Conservation (phyloP, 2,797 vertebrate species). For the Gallirallus australis region DNA sequence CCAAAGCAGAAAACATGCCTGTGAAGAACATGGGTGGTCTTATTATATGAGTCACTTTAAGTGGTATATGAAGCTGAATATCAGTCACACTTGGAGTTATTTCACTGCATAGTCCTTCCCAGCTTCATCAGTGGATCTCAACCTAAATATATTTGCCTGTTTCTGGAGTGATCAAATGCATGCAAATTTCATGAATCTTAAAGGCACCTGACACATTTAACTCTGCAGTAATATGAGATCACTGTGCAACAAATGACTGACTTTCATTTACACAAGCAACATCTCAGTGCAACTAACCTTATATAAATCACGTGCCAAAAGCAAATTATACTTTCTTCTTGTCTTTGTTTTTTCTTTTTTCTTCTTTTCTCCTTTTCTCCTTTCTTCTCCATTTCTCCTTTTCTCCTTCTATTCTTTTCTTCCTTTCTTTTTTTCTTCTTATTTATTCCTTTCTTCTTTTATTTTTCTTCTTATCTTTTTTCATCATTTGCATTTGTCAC, state of each 20-base stretch:
- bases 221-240: neutral
- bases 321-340: fast-evolving
- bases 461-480: neutral
- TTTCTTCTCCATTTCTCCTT: too few relatives aligned
- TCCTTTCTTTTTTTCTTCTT: too few relatives aligned
- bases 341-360: neutral
- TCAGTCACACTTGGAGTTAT: neutral
- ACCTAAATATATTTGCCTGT: neutral
- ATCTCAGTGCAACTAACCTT: neutral
- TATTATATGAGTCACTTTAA: neutral
- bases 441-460: too few relatives aligned
- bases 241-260: neutral
- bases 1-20: neutral
- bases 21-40: neutral
- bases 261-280: neutral
- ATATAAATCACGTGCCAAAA: neutral
- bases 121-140: neutral
- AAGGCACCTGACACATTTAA: neutral
- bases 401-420: neutral
- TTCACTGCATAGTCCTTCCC: neutral
- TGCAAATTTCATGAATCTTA: neutral
- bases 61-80: neutral
- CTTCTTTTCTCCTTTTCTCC: neutral
- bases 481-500: neutral
- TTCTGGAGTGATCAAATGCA: neutral